Evolutionary conservation across 2,888 invertebrate genomes (phyloP).

Genomic region (Steromphala cineraria): DNA sequence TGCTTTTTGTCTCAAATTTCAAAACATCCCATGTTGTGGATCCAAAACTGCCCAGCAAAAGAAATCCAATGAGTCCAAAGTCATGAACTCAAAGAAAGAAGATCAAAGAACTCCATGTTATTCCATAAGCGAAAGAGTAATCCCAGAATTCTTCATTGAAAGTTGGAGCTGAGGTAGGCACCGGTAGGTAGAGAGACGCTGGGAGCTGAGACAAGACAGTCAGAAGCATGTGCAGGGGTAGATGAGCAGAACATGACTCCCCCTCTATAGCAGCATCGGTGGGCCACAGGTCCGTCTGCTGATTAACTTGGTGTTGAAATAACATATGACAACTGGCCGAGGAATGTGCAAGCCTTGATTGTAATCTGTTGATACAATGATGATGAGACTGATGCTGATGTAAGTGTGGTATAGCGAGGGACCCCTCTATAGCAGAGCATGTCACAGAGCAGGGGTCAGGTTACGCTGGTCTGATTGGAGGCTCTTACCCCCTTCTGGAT

Average conservation of each 20-base stretch:
- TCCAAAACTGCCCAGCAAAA: neutral
- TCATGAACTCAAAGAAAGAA: neutral
- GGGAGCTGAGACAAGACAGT: slow-evolving; percentile 3
- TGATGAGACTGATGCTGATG: neutral
- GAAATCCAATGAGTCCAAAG: neutral
- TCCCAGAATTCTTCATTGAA: neutral
- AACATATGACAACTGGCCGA: neutral
- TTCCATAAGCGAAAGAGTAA: neutral
- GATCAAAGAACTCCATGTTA: neutral
- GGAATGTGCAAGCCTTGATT: neutral
- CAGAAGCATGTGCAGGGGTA: slow-evolving; percentile 9
- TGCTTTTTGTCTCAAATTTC: slow-evolving; percentile 3
- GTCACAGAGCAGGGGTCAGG: neutral
- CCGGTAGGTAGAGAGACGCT: neutral
- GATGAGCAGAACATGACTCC: slow-evolving; percentile 5
- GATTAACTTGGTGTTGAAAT: neutral
- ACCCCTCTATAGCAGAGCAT: neutral
- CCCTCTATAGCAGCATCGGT: neutral
- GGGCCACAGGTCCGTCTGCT: neutral
- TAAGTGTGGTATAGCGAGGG: neutral
- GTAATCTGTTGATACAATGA: neutral
- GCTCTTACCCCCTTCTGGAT: neutral
- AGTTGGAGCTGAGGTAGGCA: neutral
- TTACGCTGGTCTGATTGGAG: slow-evolving; percentile 9
- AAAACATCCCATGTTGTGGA: neutral